phyloP scores from a whole-genome alignment of 2,888 invertebrate genomes.

The Cephus sareptanus region DNA sequence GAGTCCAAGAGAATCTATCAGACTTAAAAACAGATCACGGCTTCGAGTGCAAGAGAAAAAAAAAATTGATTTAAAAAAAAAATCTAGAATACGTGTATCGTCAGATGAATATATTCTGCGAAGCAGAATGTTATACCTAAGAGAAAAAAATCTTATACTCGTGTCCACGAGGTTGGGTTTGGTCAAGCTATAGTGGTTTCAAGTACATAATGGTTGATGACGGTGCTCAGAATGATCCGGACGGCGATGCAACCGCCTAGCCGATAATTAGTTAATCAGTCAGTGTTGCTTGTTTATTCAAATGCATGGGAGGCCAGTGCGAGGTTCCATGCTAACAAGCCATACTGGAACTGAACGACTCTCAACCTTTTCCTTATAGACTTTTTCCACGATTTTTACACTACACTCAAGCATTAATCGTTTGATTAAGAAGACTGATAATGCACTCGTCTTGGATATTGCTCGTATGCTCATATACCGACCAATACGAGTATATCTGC shows the following conservation, averaged over 20 bases:
- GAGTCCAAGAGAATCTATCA: not conserved
- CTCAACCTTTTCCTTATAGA: not conserved
- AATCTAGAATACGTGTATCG: not conserved
- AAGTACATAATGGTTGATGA: slow-evolving; percentile 33
- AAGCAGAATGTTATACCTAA: not conserved
- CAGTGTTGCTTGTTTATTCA: slow-evolving; percentile 33
- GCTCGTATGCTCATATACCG: not conserved
- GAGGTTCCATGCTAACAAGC: slow-evolving; percentile 36
- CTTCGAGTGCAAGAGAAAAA: not conserved
- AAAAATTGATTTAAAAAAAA: not conserved
- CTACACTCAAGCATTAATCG: slow-evolving; percentile 46
- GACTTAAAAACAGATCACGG: not conserved
- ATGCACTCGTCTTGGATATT: slow-evolving; percentile 22
- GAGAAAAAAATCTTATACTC: not conserved
- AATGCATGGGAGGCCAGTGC: slow-evolving; percentile 21
- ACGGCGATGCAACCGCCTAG: slow-evolving; percentile 32
- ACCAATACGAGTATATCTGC: not conserved
- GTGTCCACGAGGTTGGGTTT: not conserved
- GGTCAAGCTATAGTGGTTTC: slow-evolving; percentile 18
- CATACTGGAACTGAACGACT: not conserved
- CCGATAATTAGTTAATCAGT: slow-evolving; percentile 53
- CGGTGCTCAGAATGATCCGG: slow-evolving; percentile 33
- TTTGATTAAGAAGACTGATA: slow-evolving; percentile 50
- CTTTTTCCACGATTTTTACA: slow-evolving; percentile 38
- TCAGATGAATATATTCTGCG: not conserved